These are phyloP conservation scores for Leucophenga maculata DNA, from an alignment of 2,888 invertebrate genomes.

Conservation along the genomic window DNA sequence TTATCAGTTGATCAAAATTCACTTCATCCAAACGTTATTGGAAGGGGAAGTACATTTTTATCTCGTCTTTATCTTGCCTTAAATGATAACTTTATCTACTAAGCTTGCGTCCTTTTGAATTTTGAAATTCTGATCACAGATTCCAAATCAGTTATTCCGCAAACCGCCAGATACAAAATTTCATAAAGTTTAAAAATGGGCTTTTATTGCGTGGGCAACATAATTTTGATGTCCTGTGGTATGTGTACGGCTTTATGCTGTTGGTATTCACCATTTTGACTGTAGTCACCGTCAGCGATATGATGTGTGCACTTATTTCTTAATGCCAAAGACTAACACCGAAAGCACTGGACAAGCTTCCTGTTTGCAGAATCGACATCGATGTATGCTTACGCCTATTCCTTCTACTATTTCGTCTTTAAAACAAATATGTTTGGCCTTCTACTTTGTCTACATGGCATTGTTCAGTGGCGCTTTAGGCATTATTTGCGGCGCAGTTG, in stretches of 20 bases:
- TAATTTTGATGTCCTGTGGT: no score
- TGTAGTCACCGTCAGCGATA: conserved; percentile 99
- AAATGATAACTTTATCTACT: no score
- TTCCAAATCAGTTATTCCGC: no score
- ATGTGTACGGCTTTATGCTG: conserved; percentile 99
- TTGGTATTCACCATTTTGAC: conserved; percentile 95
- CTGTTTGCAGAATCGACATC: conserved; percentile 97
- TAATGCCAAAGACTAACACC: conserved; percentile 99
- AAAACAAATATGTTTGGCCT: conserved; percentile 91
- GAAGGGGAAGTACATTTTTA: no score
- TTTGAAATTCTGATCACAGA: no score
- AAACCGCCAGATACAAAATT: no score
- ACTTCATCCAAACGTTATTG: no score
- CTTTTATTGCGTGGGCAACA: no score
- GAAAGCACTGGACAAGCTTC: conserved; percentile 99
- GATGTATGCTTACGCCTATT: conserved; percentile 97
- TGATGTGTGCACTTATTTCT: conserved; percentile 99
- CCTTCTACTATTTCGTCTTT: conserved; percentile 99
- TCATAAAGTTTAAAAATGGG: no score
- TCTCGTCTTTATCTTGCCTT: no score
- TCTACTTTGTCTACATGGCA: conserved; percentile 99
- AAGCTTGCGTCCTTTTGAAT: no score
- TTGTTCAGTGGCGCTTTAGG: conserved; percentile 96
- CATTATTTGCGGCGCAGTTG: conserved; percentile 96
- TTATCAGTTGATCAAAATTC: no score